Base-by-base conservation (phyloP, 2,113 vertebrate genomes). In the Nycticryphes semicollaris region DNA sequence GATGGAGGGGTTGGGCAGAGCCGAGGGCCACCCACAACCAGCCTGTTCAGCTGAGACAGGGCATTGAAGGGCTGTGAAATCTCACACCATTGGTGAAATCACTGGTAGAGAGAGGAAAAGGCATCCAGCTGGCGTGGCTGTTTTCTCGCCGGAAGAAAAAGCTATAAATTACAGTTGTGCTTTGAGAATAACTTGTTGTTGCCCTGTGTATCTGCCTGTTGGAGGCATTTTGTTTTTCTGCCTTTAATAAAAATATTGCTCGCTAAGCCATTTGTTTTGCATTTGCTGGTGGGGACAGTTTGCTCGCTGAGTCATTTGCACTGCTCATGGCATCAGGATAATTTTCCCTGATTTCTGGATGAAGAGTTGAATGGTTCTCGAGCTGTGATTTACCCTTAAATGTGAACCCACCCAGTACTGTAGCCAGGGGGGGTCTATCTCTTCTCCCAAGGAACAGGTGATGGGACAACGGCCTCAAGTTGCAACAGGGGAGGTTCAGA, bases 11-110 rank as follows among this genome's bases (percentile, higher is more conserved):
- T n/a, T 41, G 19, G 20, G 15, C 31, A 87, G 54, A 77, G 75
- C 62, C 0, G 3, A 37, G 39, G 39, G 41, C 64, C 60, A 48
- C 45, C 35, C 8, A 4, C 4, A 24, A 14, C 16, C 68, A 67
- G 14, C 50, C 66, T 54, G 47, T 31, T n/a, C 19, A 33, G 41
- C 54, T 82, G 73, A 47, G 68, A 45, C 2, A 0, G 2, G 25
- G 23, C 2, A 1, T 7, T 33, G 33, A 33, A 84, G 30, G 9
- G 51, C 51, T 87, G 22, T 6, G n/a, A 85, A 76, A 50, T 11
- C 59, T n/a, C 1, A 0, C 33, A 11, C 0, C 1, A 0, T 5
- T 0, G 0, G 25, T 39, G 41, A n/a, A 19, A 37, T 14, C 0
- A 0, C 23, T 47, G 53, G 15, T 19, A 53, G 62, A 47, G 69